Percentiles rank a stretch among this genome's conserved stretches.
These are phyloP conservation scores for Oreochromis niloticus DNA, from an alignment of 2,113 vertebrate species.

Conservation along the genomic window DNA sequence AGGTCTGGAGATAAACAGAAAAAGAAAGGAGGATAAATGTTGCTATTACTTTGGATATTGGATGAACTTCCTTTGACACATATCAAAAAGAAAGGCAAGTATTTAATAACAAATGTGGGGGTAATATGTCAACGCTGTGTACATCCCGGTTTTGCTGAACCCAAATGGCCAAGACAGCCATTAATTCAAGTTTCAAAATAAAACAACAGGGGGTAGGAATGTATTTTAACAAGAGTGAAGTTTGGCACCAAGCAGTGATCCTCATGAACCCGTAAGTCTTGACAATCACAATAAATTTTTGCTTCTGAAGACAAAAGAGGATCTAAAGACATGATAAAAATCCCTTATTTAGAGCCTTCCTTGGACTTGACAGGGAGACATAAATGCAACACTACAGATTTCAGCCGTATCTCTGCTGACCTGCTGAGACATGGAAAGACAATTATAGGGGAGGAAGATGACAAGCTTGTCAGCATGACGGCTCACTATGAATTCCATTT, in stretches of 20 bases:
- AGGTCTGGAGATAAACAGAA: background rate
- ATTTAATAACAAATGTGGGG: background rate
- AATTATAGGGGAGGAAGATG: constrained; percentile 53
- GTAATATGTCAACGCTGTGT: background rate
- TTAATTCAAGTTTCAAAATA: background rate
- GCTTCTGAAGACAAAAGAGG: background rate
- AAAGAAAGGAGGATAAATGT: background rate
- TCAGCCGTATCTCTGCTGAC: constrained; percentile 30
- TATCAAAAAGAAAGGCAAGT: background rate
- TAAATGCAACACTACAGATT: constrained; percentile 11
- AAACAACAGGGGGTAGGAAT: background rate
- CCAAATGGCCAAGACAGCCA: background rate
- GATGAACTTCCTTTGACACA: background rate
- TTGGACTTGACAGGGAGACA: constrained; percentile 13
- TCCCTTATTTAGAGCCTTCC: background rate
- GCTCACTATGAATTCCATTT: constrained; percentile 55
- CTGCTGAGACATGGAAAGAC: constrained; percentile 44
- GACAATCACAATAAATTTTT: background rate
- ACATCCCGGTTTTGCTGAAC: background rate
- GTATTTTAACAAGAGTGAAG: background rate
- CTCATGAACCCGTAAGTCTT: background rate
- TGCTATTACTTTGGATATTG: background rate
- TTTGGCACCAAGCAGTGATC: background rate
- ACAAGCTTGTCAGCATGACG: constrained; percentile 47
- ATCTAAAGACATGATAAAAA: background rate